Percentiles rank a stretch among this genome's conserved stretches.
phyloP scores from a whole-genome alignment of 2,888 invertebrate genomes.

The Drosophila diplacantha region DNA sequence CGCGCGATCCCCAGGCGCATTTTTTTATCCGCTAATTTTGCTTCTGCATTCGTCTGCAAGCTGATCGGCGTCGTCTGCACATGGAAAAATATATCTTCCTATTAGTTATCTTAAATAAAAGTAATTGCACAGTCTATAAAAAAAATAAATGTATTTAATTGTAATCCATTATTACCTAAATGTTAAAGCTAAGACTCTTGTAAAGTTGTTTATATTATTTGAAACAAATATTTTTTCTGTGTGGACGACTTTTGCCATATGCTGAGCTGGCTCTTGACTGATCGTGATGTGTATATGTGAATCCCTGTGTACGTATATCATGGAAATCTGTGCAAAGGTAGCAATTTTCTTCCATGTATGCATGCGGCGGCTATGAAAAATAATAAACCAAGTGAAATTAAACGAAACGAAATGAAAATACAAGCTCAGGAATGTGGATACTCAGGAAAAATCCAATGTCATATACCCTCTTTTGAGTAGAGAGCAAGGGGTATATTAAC shows the following conservation, averaged over 20 bases:
- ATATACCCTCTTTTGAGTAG: conserved; percentile 55
- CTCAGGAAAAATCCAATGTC: conserved; percentile 64
- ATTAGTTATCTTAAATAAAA: background rate
- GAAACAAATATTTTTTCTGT: background rate
- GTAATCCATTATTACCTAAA: background rate
- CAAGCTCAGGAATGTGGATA: conserved; percentile 67
- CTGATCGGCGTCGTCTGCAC: conserved; percentile 43
- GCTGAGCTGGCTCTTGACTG: conserved; percentile 64
- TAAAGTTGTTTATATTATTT: background rate
- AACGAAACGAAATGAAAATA: conserved; percentile 53
- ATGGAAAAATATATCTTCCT: background rate
- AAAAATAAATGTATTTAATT: too few relatives aligned
- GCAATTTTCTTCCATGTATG: conserved; percentile 68
- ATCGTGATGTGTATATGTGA: conserved; percentile 63
- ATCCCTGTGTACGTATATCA: conserved; percentile 1
- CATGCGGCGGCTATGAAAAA: conserved; percentile 53
- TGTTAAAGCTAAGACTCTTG: background rate
- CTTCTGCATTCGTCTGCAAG: conserved; percentile 55
- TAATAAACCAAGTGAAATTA: conserved; percentile 65
- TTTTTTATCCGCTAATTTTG: conserved; percentile 36
- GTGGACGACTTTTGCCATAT: conserved; percentile 44
- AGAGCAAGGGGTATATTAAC: background rate
- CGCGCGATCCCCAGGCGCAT: conserved; percentile 48
- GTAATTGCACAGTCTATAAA: background rate
- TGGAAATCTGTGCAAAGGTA: conserved; percentile 66